A percentile compares a stretch with the other conserved stretches of the same genome.
Conservation (phyloP, 2,113 vertebrate genomes). For the Hippoglossus stenolepis region DNA sequence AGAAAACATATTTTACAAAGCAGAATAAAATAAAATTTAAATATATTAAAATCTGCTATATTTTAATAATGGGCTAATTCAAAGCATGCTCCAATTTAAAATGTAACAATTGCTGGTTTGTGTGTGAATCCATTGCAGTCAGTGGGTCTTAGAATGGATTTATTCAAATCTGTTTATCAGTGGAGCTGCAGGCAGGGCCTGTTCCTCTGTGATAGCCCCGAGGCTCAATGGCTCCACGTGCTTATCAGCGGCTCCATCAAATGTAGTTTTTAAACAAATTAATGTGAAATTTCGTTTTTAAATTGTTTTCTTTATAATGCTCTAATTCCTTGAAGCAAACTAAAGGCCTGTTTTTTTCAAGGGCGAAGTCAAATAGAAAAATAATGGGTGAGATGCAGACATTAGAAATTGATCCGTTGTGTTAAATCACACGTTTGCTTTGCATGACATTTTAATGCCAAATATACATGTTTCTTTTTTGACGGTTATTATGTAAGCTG, state of each 20-base stretch:
- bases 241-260: conserved; percentile 57
- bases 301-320: neutral
- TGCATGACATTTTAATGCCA: neutral
- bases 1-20: neutral
- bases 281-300: conserved; percentile 1
- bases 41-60: neutral
- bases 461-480: neutral
- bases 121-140: neutral
- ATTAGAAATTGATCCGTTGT: neutral
- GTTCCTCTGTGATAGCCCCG: conserved; percentile 48
- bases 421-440: no score
- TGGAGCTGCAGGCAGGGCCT: conserved; percentile 56
- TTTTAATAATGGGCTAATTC: neutral
- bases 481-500: conserved; percentile 38
- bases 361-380: neutral
- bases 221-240: conserved; percentile 41
- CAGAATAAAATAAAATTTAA: neutral
- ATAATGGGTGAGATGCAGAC: neutral
- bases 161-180: conserved; percentile 79
- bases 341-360: conserved; percentile 1
- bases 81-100: neutral
- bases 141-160: conserved; percentile 34
- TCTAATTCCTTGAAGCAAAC: no score
- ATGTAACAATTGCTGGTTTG: neutral
- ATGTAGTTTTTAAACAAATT: conserved; percentile 6